phyloP scores from a whole-genome alignment of 1,140 invertebrate genomes.

The Sweltsa coloradensis region DNA sequence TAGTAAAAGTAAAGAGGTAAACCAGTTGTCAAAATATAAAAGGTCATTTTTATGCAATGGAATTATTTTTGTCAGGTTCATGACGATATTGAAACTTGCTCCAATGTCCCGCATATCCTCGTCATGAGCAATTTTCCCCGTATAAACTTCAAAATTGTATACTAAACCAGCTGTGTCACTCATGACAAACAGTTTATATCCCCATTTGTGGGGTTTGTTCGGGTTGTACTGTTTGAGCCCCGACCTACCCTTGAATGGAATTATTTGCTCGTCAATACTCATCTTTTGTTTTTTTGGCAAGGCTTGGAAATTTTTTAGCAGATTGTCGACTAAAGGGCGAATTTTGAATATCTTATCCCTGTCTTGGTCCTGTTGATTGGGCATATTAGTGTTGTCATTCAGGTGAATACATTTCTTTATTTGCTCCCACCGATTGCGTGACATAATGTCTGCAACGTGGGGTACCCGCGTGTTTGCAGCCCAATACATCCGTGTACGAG shows the following conservation, averaged over 20 bases:
- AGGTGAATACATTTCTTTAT: no score
- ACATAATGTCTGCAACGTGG: no score
- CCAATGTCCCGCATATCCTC: conserved; percentile 17
- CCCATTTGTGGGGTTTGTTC: conserved; percentile 32
- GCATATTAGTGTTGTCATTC: no score
- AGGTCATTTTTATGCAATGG: background rate
- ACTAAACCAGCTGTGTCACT: conserved; percentile 24
- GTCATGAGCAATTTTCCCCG: conserved; percentile 14
- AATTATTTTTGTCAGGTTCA: conserved; percentile 7
- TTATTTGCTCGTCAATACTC: no score
- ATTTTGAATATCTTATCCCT: no score
- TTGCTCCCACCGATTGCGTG: no score
- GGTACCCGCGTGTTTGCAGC: no score
- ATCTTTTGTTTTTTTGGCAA: no score
- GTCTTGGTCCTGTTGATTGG: no score
- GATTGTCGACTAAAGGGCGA: no score
- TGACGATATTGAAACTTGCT: conserved; percentile 18
- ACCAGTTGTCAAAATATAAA: conserved; percentile 20
- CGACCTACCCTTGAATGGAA: conserved; percentile 29
- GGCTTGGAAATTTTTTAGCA: no score
- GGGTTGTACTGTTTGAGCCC: conserved; percentile 30
- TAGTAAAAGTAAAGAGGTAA: conserved; percentile 13
- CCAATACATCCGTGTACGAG: no score
- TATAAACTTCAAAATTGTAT: conserved; percentile 32
- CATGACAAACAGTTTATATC: conserved; percentile 30